A percentile compares a stretch with the other conserved stretches of the same genome.
phyloP scores from a whole-genome alignment of 2,888 invertebrate species.

The Drosophila phalerata region DNA sequence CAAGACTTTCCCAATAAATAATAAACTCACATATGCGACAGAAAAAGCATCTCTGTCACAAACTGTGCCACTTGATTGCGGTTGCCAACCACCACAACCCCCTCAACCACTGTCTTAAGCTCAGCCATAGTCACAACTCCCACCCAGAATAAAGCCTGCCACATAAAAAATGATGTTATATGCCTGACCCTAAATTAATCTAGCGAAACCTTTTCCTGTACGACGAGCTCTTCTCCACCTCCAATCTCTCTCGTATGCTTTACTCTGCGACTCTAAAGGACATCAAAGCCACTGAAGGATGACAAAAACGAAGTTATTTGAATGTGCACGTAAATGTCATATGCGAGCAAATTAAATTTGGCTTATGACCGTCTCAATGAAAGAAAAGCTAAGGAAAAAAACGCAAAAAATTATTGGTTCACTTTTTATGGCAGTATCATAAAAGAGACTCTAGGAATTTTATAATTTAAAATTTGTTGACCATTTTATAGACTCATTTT shows the following conservation, averaged over 20 bases:
- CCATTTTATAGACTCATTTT: slow-evolving; percentile 35
- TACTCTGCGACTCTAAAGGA: slow-evolving; percentile 26
- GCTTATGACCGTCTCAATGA: slow-evolving; percentile 65
- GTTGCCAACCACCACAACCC: slow-evolving; percentile 37
- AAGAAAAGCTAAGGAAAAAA: slow-evolving; percentile 14
- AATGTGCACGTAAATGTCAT: slow-evolving; percentile 78
- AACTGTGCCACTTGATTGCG: slow-evolving; percentile 67
- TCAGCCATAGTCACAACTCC: slow-evolving; percentile 18
- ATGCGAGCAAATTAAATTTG: slow-evolving; percentile 78
- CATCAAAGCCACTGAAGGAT: slow-evolving; percentile 78
- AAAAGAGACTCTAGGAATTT: slow-evolving; percentile 41
- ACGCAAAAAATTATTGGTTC: slow-evolving; percentile 22
- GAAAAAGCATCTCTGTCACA: slow-evolving; percentile 45
- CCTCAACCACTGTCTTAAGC: slow-evolving; percentile 12
- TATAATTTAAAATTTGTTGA: slow-evolving; percentile 20
- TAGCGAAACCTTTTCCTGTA: slow-evolving; percentile 78
- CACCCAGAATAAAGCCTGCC: slow-evolving; percentile 25
- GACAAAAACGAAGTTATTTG: slow-evolving; percentile 78
- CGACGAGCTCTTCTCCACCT: slow-evolving; percentile 17
- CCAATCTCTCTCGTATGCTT: slow-evolving; percentile 7
- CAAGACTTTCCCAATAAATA: slow-evolving; percentile 67
- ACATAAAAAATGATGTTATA: slow-evolving; percentile 80
- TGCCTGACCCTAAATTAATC: slow-evolving; percentile 84
- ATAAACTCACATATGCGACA: slow-evolving; percentile 59
- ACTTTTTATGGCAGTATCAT: slow-evolving; percentile 42